A percentile compares a stretch with the other conserved stretches of the same genome.
Conservation (phyloP, 2,113 vertebrate genomes). For the Bujurquina vittata region DNA sequence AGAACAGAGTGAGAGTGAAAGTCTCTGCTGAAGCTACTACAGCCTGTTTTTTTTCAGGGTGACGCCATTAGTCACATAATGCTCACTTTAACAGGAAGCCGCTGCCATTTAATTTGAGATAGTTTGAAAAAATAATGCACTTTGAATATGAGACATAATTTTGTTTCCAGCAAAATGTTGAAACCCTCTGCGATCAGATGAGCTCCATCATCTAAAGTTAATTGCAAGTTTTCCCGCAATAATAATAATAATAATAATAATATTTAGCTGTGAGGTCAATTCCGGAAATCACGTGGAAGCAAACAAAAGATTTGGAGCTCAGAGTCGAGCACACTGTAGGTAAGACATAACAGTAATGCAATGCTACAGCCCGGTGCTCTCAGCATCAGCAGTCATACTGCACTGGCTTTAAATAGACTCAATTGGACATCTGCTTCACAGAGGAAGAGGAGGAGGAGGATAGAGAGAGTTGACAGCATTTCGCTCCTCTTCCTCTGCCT, state of each 20-base stretch:
- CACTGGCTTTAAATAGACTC: slow-evolving; percentile 72
- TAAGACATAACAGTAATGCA: slow-evolving; percentile 50
- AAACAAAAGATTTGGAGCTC: background rate
- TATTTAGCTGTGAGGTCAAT: background rate
- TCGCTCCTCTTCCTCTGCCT: slow-evolving; percentile 62
- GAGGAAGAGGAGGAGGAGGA: slow-evolving; percentile 65
- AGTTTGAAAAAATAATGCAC: background rate
- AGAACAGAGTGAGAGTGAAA: slow-evolving; percentile 24
- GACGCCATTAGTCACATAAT: slow-evolving; percentile 28
- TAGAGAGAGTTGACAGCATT: slow-evolving; percentile 67
- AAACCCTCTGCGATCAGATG: background rate
- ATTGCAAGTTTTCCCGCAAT: background rate
- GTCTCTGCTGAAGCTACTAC: slow-evolving; percentile 33
- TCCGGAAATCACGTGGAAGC: background rate
- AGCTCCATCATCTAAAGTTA: background rate
- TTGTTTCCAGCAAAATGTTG: background rate
- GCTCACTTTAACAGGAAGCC: slow-evolving; percentile 31
- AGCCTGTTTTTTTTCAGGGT: slow-evolving; percentile 32
- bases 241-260: background rate
- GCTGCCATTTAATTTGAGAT: background rate
- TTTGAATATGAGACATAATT: background rate
- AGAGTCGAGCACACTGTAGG: background rate
- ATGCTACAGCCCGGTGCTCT: slow-evolving; percentile 48
- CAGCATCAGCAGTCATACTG: slow-evolving; percentile 52
- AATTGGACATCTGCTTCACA: slow-evolving; percentile 77